Conservation (phyloP, 2,113 vertebrate genomes). For the Amphilophus citrinellus region DNA sequence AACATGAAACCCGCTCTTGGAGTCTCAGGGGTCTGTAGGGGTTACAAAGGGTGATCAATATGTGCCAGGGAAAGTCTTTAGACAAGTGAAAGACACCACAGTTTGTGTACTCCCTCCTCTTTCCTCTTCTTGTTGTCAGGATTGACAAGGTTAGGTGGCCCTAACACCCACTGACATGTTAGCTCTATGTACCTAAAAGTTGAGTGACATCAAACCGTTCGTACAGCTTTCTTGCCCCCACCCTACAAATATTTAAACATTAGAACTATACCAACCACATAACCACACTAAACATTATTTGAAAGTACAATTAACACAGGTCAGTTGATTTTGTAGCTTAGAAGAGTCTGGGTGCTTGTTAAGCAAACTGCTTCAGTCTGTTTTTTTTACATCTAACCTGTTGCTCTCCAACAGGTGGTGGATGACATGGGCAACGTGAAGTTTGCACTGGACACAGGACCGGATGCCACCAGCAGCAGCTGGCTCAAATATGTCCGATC, state of each 20-base stretch:
- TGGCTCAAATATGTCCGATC: slow-evolving; percentile 96
- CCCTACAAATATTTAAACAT: background rate
- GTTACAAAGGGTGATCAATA: slow-evolving; percentile 79
- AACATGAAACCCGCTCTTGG: slow-evolving; percentile 66
- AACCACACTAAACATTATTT: background rate
- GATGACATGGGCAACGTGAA: slow-evolving; percentile 90
- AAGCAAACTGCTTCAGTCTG: background rate
- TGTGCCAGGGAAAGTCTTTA: slow-evolving; percentile 77
- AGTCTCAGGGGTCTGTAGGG: slow-evolving; percentile 58
- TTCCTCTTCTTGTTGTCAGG: slow-evolving; percentile 54
- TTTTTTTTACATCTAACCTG: background rate
- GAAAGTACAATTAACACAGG: background rate
- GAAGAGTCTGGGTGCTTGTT: background rate
- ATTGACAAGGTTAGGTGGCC: slow-evolving; percentile 65
- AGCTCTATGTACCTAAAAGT: slow-evolving; percentile 38
- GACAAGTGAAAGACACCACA: slow-evolving; percentile 74
- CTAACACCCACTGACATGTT: slow-evolving; percentile 58
- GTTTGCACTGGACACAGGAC: slow-evolving; percentile 85
- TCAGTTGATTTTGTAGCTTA: background rate
- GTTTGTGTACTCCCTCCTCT: slow-evolving; percentile 61
- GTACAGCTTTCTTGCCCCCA: background rate
- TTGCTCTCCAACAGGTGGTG: slow-evolving; percentile 82
- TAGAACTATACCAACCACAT: background rate
- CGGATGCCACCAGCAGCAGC: slow-evolving; percentile 81
- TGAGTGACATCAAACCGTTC: slow-evolving; percentile 52